phyloP scores from a whole-genome alignment of 2,888 invertebrate genomes.

The Punctoribates punctum region DNA sequence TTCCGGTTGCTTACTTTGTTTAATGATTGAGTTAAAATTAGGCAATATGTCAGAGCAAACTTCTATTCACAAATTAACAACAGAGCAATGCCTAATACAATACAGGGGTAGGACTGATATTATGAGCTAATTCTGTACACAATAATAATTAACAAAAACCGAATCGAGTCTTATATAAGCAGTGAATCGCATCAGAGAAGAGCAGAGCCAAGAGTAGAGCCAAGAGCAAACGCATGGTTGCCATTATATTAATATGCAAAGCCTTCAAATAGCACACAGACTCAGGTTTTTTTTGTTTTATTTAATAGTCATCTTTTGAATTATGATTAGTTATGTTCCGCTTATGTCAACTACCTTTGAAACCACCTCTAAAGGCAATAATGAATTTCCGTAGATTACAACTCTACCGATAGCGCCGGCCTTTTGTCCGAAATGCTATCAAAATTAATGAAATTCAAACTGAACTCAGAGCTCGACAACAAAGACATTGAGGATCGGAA shows the following conservation, averaged over 20 bases:
- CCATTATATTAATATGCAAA: conserved; percentile 23
- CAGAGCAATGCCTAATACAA: background rate
- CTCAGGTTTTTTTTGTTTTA: conserved; percentile 27
- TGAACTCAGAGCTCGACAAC: background rate
- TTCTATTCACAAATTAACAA: conserved; percentile 35
- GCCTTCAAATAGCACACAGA: conserved; percentile 26
- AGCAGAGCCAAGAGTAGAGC: too few species aligned
- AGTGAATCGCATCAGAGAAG: too few species aligned
- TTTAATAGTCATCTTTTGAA: conserved; percentile 37
- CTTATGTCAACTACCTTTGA: conserved; percentile 31
- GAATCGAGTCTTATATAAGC: conserved; percentile 31
- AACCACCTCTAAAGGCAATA: conserved; percentile 1
- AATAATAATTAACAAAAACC: conserved; percentile 36
- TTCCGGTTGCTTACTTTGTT: conserved; percentile 37
- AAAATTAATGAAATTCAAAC: background rate
- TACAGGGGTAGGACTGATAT: background rate
- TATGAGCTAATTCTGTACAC: conserved; percentile 12
- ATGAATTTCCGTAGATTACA: conserved; percentile 27
- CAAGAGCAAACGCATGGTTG: conserved; percentile 29
- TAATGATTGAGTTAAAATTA: conserved; percentile 14
- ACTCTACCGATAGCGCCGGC: background rate
- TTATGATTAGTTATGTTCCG: conserved; percentile 36
- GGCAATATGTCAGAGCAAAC: conserved; percentile 36
- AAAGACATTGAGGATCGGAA: background rate
- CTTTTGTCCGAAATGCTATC: background rate